Evolutionary conservation across 2,113 vertebrate genomes (phyloP).

Genomic region (Sapayoa aenigma): DNA sequence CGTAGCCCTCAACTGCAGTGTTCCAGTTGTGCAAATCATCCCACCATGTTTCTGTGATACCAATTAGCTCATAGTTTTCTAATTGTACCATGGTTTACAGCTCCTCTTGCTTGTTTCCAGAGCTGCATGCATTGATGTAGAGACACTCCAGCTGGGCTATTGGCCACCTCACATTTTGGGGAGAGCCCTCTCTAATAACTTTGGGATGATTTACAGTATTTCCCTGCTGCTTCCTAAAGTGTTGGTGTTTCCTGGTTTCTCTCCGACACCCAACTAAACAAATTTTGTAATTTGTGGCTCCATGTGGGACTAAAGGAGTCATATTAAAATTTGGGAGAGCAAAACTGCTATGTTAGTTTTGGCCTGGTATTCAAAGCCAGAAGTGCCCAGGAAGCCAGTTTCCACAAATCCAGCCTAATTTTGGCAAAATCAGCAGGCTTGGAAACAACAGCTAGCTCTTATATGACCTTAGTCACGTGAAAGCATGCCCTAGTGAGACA

Average conservation of each 20-base stretch:
- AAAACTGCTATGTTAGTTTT: background rate
- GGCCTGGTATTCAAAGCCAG: background rate
- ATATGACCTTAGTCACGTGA: background rate
- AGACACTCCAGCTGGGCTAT: background rate
- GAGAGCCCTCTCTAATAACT: background rate
- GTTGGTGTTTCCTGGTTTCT: background rate
- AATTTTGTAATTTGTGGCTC: background rate
- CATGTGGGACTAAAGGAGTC: background rate
- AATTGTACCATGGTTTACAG: background rate
- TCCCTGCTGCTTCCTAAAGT: background rate
- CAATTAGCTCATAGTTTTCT: background rate
- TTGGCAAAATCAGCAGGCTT: conserved; percentile 1
- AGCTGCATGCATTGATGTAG: background rate
- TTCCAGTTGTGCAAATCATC: background rate
- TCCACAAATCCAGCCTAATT: conserved; percentile 45
- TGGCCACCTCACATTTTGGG: background rate
- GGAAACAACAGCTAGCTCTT: background rate
- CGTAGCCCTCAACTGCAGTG: background rate
- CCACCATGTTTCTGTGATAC: background rate
- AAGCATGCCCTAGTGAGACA: background rate
- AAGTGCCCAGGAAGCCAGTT: background rate
- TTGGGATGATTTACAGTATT: background rate
- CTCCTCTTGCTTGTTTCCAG: background rate
- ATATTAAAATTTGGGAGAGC: background rate
- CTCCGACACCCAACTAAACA: background rate